Evolutionary conservation across 2,888 invertebrate genomes (phyloP).

Genomic region (Tyria jacobaeae): DNA sequence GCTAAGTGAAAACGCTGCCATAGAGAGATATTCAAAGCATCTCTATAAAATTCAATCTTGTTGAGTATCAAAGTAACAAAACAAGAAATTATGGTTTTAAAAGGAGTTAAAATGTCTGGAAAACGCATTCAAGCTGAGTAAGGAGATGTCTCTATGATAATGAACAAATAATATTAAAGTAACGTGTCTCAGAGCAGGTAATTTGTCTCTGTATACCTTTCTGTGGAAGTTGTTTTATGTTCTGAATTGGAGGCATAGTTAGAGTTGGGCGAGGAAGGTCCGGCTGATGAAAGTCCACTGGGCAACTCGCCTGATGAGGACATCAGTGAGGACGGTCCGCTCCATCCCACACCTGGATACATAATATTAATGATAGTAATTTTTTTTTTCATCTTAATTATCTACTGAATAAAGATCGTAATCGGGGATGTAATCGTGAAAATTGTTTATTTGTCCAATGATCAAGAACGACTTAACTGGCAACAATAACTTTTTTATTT

Average conservation of each 20-base stretch:
- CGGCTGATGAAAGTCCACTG: constrained; percentile 89
- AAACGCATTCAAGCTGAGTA: constrained; percentile 50
- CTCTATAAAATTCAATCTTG: constrained; percentile 30
- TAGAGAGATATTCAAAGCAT: constrained; percentile 37
- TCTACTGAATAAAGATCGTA: no score
- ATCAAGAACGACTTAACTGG: no score
- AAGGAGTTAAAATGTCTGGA: constrained; percentile 37
- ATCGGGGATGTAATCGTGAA: no score
- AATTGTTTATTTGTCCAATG: no score
- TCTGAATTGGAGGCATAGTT: constrained; percentile 77
- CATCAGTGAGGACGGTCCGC: constrained; percentile 93
- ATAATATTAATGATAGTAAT: not conserved
- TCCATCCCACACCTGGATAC: constrained; percentile 89
- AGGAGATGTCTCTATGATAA: constrained; percentile 21
- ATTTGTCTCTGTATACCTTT: constrained; percentile 63
- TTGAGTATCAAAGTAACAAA: constrained; percentile 15
- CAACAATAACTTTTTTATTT: no score
- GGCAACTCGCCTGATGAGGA: constrained; percentile 85
- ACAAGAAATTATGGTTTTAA: constrained; percentile 25
- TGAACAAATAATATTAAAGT: constrained; percentile 15
- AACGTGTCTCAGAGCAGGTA: constrained; percentile 4
- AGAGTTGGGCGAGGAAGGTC: constrained; percentile 93
- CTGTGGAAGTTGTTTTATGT: constrained; percentile 65
- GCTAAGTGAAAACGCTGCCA: constrained; percentile 36
- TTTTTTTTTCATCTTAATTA: no score